Evolutionary conservation across 2,113 vertebrate genomes (phyloP).

Genomic region (Poeciliopsis prolifica): DNA sequence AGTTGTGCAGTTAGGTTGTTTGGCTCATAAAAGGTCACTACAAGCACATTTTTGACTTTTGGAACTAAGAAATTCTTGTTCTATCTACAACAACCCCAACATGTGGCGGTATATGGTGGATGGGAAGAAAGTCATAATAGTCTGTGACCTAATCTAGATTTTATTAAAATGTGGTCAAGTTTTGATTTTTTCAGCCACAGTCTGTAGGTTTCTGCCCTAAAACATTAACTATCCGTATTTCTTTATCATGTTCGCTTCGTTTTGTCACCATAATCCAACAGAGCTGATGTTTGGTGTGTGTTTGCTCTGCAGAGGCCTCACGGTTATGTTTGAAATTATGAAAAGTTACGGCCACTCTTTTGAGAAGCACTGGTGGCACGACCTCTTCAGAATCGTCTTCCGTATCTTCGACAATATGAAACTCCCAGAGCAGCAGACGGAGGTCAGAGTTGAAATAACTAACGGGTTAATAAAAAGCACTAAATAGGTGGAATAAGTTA

Average conservation of each 20-base stretch:
- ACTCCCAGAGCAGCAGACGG: constrained; percentile 95
- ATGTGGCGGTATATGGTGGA: background rate
- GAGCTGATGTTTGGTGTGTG: constrained; percentile 4
- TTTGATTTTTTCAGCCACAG: no score
- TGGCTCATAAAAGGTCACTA: background rate
- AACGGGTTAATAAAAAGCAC: background rate
- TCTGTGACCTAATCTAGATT: background rate
- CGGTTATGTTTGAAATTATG: constrained; percentile 99
- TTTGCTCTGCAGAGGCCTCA: constrained; percentile 85
- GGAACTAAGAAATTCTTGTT: no score
- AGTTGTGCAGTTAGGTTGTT: no score
- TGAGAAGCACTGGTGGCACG: constrained; percentile 99
- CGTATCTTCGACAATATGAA: constrained; percentile 99
- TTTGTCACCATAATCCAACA: background rate
- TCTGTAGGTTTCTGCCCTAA: no score
- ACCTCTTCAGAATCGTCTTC: constrained; percentile 96
- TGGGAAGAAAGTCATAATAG: no score
- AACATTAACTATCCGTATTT: no score
- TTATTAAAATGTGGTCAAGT: background rate
- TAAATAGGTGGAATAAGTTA: background rate
- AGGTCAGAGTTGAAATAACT: constrained; percentile 77
- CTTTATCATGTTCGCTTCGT: no score
- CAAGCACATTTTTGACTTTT: background rate
- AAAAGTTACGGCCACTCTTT: constrained; percentile 97
- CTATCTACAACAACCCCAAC: no score